A percentile compares a stretch with the other conserved stretches of the same genome.
Conservation (phyloP, 2,797 vertebrate genomes). For the Toxotes lorentzi region DNA sequence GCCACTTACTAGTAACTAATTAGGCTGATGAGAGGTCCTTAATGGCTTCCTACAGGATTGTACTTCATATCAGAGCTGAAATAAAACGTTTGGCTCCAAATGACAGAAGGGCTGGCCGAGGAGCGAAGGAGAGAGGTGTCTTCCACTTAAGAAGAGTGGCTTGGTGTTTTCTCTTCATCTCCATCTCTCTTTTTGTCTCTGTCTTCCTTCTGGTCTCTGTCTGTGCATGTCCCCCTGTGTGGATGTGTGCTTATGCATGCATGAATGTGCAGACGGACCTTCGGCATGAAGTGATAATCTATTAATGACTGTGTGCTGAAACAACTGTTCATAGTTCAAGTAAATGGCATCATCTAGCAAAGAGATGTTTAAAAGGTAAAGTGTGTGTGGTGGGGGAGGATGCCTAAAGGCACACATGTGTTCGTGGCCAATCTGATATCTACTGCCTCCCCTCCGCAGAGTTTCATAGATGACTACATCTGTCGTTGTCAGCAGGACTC, state of each 20-base stretch:
- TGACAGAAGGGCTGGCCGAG: slow-evolving; percentile 51
- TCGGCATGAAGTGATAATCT: slow-evolving; percentile 17
- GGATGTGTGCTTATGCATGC: not conserved
- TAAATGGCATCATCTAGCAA: not conserved
- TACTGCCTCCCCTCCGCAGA: slow-evolving; percentile 25
- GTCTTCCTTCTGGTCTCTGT: not conserved
- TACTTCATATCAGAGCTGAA: slow-evolving; percentile 48
- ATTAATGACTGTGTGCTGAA: not conserved
- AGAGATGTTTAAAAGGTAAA: not conserved
- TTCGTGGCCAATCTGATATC: slow-evolving; percentile 14
- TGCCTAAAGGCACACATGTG: slow-evolving; percentile 18
- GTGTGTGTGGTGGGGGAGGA: slow-evolving; percentile 8
- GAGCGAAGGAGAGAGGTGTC: slow-evolving; percentile 40
- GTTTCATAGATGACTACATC: slow-evolving; percentile 57
- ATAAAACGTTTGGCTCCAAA: slow-evolving; percentile 42
- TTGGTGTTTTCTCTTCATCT: not conserved
- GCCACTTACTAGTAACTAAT: slow-evolving; percentile 77
- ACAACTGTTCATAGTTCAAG: not conserved
- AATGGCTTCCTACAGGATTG: slow-evolving; percentile 71
- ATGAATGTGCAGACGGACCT: slow-evolving; percentile 19
- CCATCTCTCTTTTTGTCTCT: not conserved
- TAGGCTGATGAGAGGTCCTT: slow-evolving; percentile 70
- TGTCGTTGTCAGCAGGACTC: slow-evolving; percentile 52
- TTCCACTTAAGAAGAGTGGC: slow-evolving; percentile 30
- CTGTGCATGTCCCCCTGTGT: not conserved